Percentiles rank a stretch among this genome's conserved stretches.
Evolutionary conservation across 1,140 invertebrate genomes (phyloP).

Genomic region (Drosophila parabipectinata): DNA sequence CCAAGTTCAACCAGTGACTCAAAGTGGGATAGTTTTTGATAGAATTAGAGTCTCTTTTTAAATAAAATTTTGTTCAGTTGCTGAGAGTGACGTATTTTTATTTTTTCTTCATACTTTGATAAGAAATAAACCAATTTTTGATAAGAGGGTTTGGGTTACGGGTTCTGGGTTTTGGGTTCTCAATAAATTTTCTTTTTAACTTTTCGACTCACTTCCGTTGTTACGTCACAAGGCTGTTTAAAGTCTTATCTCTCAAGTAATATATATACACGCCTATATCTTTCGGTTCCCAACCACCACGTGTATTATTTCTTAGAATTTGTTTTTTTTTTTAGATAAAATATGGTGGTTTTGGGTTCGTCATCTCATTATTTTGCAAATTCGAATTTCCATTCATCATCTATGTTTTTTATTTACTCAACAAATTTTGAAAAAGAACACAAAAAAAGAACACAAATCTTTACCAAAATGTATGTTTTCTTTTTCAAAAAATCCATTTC

Average conservation of each 20-base stretch:
- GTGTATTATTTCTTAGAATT: slow-evolving; percentile 22
- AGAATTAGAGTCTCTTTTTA: slow-evolving; percentile 11
- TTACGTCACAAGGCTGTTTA: slow-evolving; percentile 63
- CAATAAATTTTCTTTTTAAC: slow-evolving; percentile 6
- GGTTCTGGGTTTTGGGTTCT: neutral
- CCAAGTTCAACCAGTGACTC: slow-evolving; percentile 35
- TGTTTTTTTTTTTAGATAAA: slow-evolving; percentile 15
- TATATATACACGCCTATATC: slow-evolving; percentile 1
- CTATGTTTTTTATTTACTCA: slow-evolving; percentile 34
- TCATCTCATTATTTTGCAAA: neutral
- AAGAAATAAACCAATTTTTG: slow-evolving; percentile 21
- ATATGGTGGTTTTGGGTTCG: slow-evolving; percentile 1
- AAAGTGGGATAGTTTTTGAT: slow-evolving; percentile 16
- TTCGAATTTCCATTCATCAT: neutral
- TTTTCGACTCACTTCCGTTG: slow-evolving; percentile 55
- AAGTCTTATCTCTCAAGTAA: slow-evolving; percentile 11
- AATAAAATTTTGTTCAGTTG: slow-evolving; percentile 60
- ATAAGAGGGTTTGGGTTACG: slow-evolving; percentile 25
- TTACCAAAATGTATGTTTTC: slow-evolving; percentile 12
- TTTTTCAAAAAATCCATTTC: neutral
- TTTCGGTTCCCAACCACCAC: slow-evolving; percentile 12
- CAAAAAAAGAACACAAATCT: slow-evolving; percentile 2
- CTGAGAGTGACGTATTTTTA: slow-evolving; percentile 39
- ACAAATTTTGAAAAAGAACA: slow-evolving; percentile 7
- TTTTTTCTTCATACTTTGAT: slow-evolving; percentile 30